Evolutionary conservation across 2,888 invertebrate genomes (phyloP).

Genomic region (Polydrusus cervinus): DNA sequence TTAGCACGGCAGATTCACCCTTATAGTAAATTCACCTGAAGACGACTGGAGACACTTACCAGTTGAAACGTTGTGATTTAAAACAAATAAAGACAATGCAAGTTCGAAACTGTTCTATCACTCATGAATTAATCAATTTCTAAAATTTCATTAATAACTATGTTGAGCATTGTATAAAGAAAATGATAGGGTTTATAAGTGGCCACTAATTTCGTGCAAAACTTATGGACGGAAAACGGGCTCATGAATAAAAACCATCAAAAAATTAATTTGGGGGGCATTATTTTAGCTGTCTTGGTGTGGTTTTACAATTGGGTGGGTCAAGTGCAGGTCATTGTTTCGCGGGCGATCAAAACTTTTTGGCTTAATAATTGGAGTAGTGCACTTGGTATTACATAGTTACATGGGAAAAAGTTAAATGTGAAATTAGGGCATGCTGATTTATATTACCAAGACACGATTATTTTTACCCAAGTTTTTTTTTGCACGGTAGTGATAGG

Average conservation of each 20-base stretch:
- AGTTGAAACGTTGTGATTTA: too few species aligned
- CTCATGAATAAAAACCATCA: constrained; percentile 36
- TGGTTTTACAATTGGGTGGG: constrained; percentile 27
- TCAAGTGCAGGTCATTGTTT: constrained; percentile 37
- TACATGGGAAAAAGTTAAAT: constrained; percentile 10
- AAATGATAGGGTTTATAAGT: constrained; percentile 36
- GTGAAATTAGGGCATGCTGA: constrained; percentile 19
- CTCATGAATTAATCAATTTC: too few species aligned
- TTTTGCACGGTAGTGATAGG: too few species aligned
- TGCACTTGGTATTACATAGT: neutral
- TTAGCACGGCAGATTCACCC: too few species aligned
- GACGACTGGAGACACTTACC: too few species aligned
- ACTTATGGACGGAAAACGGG: constrained; percentile 22
- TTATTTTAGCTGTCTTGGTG: constrained; percentile 26
- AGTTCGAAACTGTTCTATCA: too few species aligned
- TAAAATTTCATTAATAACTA: neutral
- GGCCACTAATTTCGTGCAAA: constrained; percentile 26
- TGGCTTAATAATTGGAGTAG: constrained; percentile 24
- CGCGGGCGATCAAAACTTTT: constrained; percentile 30
- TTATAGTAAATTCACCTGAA: too few species aligned
- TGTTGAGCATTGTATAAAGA: constrained; percentile 24
- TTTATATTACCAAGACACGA: neutral
- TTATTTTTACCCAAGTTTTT: neutral
- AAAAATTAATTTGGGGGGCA: constrained; percentile 3
- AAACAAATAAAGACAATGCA: too few species aligned